These are phyloP conservation scores for Idaea dimidiata DNA, from an alignment of 2,888 invertebrate genomes.

Conservation along the genomic window DNA sequence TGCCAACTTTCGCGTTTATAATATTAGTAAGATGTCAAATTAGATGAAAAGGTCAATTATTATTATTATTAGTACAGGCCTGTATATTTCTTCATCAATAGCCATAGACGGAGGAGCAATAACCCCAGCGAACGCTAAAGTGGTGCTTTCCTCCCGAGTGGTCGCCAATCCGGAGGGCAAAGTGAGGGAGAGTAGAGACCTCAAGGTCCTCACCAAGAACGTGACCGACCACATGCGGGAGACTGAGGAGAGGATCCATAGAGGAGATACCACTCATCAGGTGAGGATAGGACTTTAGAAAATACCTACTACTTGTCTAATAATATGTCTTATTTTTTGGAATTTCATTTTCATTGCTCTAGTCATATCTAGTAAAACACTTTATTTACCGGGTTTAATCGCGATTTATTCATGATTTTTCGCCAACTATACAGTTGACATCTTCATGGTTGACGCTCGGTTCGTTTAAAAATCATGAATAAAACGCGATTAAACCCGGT, in stretches of 20 bases:
- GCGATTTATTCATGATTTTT: too few species aligned
- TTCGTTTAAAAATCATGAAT: too few species aligned
- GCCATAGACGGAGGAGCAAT: constrained; percentile 55
- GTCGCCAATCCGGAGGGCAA: constrained; percentile 87
- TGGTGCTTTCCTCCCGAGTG: constrained; percentile 65
- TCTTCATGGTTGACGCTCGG: too few species aligned
- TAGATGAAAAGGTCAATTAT: not conserved
- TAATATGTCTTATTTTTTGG: too few species aligned
- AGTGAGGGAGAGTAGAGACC: constrained; percentile 90
- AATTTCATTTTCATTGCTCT: too few species aligned
- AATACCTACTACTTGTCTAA: too few species aligned
- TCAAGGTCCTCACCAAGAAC: constrained; percentile 89
- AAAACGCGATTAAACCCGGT: too few species aligned
- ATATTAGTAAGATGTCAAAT: too few species aligned
- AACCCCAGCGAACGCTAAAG: constrained; percentile 60
- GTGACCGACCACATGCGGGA: constrained; percentile 90
- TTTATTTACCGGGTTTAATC: too few species aligned
- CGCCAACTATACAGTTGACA: too few species aligned
- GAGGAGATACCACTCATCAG: constrained; percentile 93
- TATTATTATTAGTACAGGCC: constrained; percentile 4
- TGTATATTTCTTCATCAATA: constrained; percentile 23
- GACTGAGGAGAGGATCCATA: constrained; percentile 91
- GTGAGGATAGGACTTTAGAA: constrained; percentile 71
- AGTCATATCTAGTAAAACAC: too few species aligned
- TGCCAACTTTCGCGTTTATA: too few species aligned